Percentiles rank a stretch among this genome's conserved stretches.
These are phyloP conservation scores for Coecobrya sp. DNA, from an alignment of 2,888 invertebrate species.

Conservation along the genomic window DNA sequence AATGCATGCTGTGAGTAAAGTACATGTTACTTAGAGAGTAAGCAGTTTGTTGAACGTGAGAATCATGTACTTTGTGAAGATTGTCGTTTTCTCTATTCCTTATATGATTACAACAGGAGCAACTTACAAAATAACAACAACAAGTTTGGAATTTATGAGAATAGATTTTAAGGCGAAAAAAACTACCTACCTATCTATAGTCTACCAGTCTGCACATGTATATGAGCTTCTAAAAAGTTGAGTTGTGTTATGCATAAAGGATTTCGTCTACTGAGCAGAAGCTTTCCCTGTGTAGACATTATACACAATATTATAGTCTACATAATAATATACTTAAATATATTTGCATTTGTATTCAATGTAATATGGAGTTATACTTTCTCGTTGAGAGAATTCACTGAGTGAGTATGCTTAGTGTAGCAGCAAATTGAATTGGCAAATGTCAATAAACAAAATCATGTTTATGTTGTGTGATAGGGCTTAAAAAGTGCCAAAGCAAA, in stretches of 20 bases:
- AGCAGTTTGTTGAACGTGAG: constrained; percentile 21
- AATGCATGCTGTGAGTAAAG: neutral
- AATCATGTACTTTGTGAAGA: neutral
- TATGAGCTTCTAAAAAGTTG: constrained; percentile 32
- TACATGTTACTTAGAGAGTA: constrained; percentile 4
- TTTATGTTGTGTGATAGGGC: constrained; percentile 75
- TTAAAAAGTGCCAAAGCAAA: constrained; percentile 71
- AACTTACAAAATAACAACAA: constrained; percentile 31
- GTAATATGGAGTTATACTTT: neutral
- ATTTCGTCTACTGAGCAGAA: neutral
- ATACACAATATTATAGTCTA: neutral
- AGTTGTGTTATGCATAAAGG: constrained; percentile 6
- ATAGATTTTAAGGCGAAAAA: constrained; percentile 25
- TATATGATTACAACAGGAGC: neutral
- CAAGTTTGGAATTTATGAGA: constrained; percentile 52
- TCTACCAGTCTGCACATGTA: neutral
- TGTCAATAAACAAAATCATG: constrained; percentile 79
- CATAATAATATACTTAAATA: neutral
- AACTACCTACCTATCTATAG: too few relatives aligned
- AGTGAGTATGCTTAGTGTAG: constrained; percentile 69
- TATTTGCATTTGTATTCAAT: neutral
- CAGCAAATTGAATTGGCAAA: constrained; percentile 78
- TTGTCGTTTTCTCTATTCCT: constrained; percentile 1
- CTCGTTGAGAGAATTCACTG: constrained; percentile 16
- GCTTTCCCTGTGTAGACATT: neutral